Evolutionary conservation across 2,113 vertebrate species (phyloP).

Genomic region (Raja brachyura): DNA sequence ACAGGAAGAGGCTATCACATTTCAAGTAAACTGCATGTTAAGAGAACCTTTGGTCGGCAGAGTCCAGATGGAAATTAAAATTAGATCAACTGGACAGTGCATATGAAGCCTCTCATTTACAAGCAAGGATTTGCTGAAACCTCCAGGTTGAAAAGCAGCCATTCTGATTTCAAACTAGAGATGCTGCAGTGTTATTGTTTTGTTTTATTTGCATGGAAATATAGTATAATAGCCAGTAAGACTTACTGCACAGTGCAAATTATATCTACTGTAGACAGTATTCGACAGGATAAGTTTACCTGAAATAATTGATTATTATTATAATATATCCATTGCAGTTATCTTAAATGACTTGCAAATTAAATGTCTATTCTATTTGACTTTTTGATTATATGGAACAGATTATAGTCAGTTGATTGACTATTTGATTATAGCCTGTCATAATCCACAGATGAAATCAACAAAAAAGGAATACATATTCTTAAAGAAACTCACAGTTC

Average conservation of each 20-base stretch:
- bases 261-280: not conserved
- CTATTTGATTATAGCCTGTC: not conserved
- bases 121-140: not conserved
- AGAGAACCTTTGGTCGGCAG: not conserved
- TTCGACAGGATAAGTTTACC: not conserved
- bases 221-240: no score
- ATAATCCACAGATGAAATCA: not conserved
- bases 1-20: slow-evolving; percentile 2
- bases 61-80: slow-evolving; percentile 24
- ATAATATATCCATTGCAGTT: not conserved
- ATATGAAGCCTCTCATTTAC: slow-evolving; percentile 18
- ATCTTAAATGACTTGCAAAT: no score
- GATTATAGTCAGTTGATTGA: not conserved
- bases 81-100: slow-evolving; percentile 1
- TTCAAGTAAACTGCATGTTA: slow-evolving; percentile 10
- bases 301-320: no score
- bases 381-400: not conserved
- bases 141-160: not conserved
- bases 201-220: not conserved
- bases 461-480: slow-evolving; percentile 26
- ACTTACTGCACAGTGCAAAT: not conserved
- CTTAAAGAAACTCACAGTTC: slow-evolving; percentile 29
- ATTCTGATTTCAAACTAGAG: not conserved
- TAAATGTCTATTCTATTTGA: not conserved
- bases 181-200: not conserved